These are phyloP conservation scores for Drosophila leonis DNA, from an alignment of 2,888 invertebrate species.

Conservation along the genomic window DNA sequence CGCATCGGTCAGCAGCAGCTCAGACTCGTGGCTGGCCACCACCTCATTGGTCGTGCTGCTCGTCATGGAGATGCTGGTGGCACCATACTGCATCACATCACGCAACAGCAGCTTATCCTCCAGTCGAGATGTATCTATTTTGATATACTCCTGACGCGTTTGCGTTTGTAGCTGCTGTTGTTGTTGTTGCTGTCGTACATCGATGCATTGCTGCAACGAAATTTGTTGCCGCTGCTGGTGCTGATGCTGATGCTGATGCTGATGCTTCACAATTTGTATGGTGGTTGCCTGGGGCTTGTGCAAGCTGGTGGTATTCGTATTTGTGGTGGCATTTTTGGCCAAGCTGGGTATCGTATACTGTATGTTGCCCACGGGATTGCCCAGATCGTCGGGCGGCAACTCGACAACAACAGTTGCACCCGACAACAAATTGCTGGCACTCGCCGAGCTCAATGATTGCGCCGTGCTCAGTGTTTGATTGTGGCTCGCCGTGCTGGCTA, in stretches of 20 bases:
- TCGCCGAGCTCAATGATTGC: slow-evolving; percentile 45
- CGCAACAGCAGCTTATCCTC: slow-evolving; percentile 81
- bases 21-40: slow-evolving; percentile 56
- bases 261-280: slow-evolving; percentile 83
- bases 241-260: slow-evolving; percentile 47
- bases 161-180: slow-evolving; percentile 47
- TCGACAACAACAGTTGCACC: slow-evolving; percentile 84
- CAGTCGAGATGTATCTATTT: slow-evolving; percentile 79
- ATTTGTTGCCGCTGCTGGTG: slow-evolving; percentile 54
- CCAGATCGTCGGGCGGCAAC: slow-evolving; percentile 82
- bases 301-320: slow-evolving; percentile 55
- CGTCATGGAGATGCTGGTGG: slow-evolving; percentile 65
- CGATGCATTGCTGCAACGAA: slow-evolving; percentile 49
- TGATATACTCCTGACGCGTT: slow-evolving; percentile 74
- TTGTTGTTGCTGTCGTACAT: slow-evolving; percentile 52
- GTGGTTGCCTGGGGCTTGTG: slow-evolving; percentile 77
- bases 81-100: slow-evolving; percentile 82
- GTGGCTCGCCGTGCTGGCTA: slow-evolving; percentile 64
- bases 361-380: slow-evolving; percentile 82
- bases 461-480: slow-evolving; percentile 51
- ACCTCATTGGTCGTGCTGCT: slow-evolving; percentile 42
- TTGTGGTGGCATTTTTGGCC: slow-evolving; percentile 67
- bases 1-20: slow-evolving; percentile 59
- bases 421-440: slow-evolving; percentile 65
- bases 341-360: slow-evolving; percentile 83